Percentiles rank a stretch among this genome's conserved stretches.
Conservation (phyloP, 2,113 vertebrate genomes). For the Centropus bengalensis region DNA sequence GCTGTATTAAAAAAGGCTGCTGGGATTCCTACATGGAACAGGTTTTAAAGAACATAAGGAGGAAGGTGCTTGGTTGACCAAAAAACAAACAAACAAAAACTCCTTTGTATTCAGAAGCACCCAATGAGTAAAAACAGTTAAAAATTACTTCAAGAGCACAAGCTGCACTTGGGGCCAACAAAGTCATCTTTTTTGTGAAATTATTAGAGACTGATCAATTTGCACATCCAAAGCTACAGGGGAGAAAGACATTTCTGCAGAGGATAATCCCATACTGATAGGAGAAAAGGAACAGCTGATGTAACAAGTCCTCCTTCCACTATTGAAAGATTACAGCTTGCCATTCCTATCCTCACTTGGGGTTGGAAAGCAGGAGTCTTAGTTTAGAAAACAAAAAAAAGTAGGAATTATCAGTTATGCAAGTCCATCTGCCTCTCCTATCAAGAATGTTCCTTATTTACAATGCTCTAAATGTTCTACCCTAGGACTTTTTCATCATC, state of each 20-base stretch:
- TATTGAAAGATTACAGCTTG: neutral
- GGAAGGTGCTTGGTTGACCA: neutral
- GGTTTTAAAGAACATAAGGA: neutral
- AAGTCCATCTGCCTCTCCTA: neutral
- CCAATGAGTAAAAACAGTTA: neutral
- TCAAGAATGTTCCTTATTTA: neutral
- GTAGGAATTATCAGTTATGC: neutral
- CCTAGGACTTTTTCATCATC: neutral
- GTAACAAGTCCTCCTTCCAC: neutral
- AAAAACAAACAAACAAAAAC: neutral
- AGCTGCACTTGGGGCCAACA: neutral
- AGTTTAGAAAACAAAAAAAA: slow-evolving; percentile 1
- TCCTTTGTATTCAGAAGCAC: neutral
- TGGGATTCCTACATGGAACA: neutral
- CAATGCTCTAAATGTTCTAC: neutral
- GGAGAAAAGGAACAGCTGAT: neutral
- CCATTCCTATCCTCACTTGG: neutral
- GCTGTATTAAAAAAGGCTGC: neutral
- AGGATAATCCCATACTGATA: neutral
- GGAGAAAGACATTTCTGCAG: neutral
- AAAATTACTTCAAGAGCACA: neutral
- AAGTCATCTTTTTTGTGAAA: neutral
- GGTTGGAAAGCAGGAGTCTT: neutral
- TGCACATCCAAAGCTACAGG: neutral
- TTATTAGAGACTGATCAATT: neutral